Conservation (phyloP, 2,797 vertebrate genomes). For the Siniperca undulata region DNA sequence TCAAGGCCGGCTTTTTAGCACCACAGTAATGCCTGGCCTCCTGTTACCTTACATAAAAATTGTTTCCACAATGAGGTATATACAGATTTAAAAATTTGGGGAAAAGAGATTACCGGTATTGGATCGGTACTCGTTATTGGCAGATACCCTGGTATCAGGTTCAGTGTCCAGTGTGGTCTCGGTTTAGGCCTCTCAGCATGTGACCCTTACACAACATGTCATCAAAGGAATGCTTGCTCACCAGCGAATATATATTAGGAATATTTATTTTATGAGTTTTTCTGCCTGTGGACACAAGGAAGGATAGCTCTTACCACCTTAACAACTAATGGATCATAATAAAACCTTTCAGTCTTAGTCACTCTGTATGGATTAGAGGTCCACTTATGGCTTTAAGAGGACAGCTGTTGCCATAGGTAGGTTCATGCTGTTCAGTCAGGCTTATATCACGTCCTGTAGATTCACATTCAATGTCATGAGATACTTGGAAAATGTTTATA, state of each 20-base stretch:
- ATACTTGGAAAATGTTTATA: not conserved
- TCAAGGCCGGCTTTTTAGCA: not conserved
- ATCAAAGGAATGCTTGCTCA: constrained; percentile 23
- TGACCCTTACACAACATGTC: not conserved
- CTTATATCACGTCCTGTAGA: not conserved
- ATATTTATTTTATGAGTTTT: constrained; percentile 50
- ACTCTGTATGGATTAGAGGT: constrained; percentile 23
- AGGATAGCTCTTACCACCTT: constrained; percentile 37
- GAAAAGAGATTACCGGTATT: not conserved
- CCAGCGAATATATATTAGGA: constrained; percentile 17
- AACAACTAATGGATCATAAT: constrained; percentile 54
- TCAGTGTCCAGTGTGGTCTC: not conserved
- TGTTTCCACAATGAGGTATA: not conserved
- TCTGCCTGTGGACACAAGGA: not conserved
- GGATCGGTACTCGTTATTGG: not conserved
- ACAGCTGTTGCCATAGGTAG: not conserved
- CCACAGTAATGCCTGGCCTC: not conserved
- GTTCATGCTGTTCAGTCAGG: not conserved
- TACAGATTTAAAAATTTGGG: not conserved
- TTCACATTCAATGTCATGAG: not conserved
- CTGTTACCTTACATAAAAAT: not conserved
- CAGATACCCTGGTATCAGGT: not conserved
- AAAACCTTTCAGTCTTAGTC: constrained; percentile 31
- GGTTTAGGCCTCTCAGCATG: not conserved
- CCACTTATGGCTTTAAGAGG: constrained; percentile 27